Evolutionary conservation across 2,888 invertebrate genomes (phyloP), one percentile per base, ranked within the genome.

Genomic region (Quadroppia sp.): DNA sequence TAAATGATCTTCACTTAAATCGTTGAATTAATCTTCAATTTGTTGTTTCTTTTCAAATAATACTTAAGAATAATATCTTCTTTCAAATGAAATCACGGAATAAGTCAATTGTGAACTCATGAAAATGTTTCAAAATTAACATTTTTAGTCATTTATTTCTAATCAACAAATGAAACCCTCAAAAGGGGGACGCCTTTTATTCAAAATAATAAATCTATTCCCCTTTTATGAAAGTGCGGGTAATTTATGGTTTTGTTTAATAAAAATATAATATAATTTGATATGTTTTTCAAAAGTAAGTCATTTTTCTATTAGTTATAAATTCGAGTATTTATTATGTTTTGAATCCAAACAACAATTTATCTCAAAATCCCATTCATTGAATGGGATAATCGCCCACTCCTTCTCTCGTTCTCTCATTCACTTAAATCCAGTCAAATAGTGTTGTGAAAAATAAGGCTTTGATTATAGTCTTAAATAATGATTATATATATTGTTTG

Each of bases 61-160:
- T n/a, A 48, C 7, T n/a, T 9, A 48, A 48, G 48, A 48, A 15
- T 48, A 48, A 48, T 48, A 48, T 48, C 48, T 48, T 48, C 23
- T 28, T 56, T 56, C 6, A 56, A 56, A 56, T 56, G 17, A 56
- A 23, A 56, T 56, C 56, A 56, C 56, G 56, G 56, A 56, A 56
- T 56, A 15, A 56, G 56, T 56, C 56, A 15, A 56, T 56, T 23
- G 56, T 4, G 17, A 56, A 25, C 23, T 9, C 56, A 56, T 56
- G 56, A 56, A 56, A 56, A 56, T 56, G 48, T 48, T 48, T 56
- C 2, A 4, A 50, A 50, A 50, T 50, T 36, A 36, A 36, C 36
- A 36, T 36, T 36, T 36, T 36, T 7, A 36, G 36, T 36, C 4
- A 36, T 36, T 36, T 36, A 36, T 36, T 36, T 36, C 6, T 36